Conservation (phyloP, 2,797 vertebrate species). For the Sparus aurata region DNA sequence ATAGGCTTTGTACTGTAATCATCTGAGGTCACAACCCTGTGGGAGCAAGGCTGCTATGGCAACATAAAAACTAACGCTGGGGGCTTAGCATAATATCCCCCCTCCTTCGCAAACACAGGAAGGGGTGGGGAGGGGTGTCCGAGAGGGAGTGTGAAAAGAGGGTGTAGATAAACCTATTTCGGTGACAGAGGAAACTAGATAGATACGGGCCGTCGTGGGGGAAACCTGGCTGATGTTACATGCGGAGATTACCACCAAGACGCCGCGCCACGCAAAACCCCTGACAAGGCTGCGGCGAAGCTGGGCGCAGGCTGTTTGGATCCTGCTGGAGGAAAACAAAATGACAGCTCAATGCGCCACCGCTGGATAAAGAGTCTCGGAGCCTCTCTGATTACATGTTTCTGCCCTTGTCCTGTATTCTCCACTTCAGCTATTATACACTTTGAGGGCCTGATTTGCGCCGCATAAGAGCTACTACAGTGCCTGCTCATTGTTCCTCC, state of each 20-base stretch:
- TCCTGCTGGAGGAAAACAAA: slow-evolving; percentile 66
- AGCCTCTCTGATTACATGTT: slow-evolving; percentile 77
- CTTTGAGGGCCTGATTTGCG: slow-evolving; percentile 71
- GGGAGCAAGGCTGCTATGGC: slow-evolving; percentile 99
- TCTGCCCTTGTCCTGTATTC: slow-evolving; percentile 68
- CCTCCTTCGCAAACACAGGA: slow-evolving; percentile 74
- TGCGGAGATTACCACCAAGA: slow-evolving; percentile 64
- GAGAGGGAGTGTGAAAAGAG: slow-evolving; percentile 76
- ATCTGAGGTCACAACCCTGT: slow-evolving; percentile 99
- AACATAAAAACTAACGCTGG: slow-evolving; percentile 99
- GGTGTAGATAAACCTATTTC: slow-evolving; percentile 83
- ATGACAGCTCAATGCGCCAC: slow-evolving; percentile 70
- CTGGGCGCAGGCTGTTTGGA: slow-evolving; percentile 60
- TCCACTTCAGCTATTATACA: slow-evolving; percentile 68
- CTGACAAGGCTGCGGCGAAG: slow-evolving; percentile 57
- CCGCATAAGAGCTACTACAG: slow-evolving; percentile 54
- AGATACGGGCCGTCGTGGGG: slow-evolving; percentile 64
- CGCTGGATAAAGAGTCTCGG: slow-evolving; percentile 42
- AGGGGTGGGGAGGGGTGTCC: slow-evolving; percentile 52
- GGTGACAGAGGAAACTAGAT: slow-evolving; percentile 72
- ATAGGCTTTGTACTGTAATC: slow-evolving; percentile 99
- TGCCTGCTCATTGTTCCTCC: slow-evolving; percentile 50
- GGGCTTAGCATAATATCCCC: slow-evolving; percentile 98
- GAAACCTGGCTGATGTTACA: slow-evolving; percentile 68
- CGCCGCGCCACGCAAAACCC: slow-evolving; percentile 54